Percentiles rank a stretch among this genome's conserved stretches.
Conservation (phyloP, 2,797 vertebrate species). For the Australoheros facetus region DNA sequence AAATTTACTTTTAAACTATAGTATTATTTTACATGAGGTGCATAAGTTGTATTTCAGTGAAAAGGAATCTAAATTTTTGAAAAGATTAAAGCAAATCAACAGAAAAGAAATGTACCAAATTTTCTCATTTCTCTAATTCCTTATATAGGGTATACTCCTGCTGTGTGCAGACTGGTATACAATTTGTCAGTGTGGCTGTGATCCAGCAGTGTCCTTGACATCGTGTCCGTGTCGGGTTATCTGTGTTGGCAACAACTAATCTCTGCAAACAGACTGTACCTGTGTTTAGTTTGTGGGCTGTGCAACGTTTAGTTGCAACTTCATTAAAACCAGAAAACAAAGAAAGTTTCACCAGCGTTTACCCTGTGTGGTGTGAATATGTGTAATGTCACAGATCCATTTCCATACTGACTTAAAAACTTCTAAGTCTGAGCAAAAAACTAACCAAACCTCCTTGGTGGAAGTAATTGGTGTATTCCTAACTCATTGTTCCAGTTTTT, state of each 20-base stretch:
- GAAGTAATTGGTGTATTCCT: too few species aligned
- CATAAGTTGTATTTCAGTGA: neutral
- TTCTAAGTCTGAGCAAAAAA: too few species aligned
- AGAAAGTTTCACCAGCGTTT: neutral
- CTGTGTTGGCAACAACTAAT: conserved; percentile 52
- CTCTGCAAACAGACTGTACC: conserved; percentile 52
- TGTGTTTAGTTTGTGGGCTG: conserved; percentile 70
- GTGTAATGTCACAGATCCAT: too few species aligned
- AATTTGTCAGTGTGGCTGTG: neutral
- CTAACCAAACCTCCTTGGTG: too few species aligned
- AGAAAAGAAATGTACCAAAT: neutral
- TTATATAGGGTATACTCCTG: neutral
- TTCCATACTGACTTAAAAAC: too few species aligned
- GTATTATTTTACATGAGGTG: neutral
- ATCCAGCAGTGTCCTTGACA: conserved; percentile 39
- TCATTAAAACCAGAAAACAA: conserved; percentile 7
- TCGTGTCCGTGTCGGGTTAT: conserved; percentile 35
- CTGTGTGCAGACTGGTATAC: neutral
- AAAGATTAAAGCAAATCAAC: neutral
- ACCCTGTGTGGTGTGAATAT: neutral
- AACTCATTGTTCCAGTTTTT: too few species aligned
- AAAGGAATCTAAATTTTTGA: too few species aligned
- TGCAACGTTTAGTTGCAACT: neutral
- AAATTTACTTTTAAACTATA: too few species aligned
- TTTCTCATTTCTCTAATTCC: neutral